Percentiles rank a stretch among this genome's conserved stretches.
Evolutionary conservation across 2,888 invertebrate species (phyloP).

Genomic region (Heteromurus nitidus): DNA sequence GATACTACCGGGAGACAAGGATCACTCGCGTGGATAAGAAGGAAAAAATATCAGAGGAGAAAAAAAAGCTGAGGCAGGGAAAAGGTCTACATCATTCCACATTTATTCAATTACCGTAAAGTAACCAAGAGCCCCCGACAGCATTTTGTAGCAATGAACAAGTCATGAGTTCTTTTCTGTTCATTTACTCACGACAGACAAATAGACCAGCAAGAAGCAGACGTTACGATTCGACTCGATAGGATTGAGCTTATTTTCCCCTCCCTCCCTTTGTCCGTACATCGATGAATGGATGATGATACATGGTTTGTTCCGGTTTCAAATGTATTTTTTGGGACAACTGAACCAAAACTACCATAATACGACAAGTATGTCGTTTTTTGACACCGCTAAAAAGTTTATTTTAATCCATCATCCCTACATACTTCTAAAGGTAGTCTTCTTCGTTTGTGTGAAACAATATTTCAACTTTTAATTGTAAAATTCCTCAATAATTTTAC

Average conservation of each 20-base stretch:
- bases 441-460: too few relatives aligned
- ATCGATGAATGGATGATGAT: not conserved
- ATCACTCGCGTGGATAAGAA: conserved; percentile 5
- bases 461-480: too few relatives aligned
- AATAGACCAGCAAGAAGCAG: conserved; percentile 37
- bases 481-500: too few relatives aligned
- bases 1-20: not conserved
- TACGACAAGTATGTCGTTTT: too few relatives aligned
- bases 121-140: conserved; percentile 58
- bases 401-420: too few relatives aligned
- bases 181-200: conserved; percentile 53
- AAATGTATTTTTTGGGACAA: too few relatives aligned
- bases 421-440: too few relatives aligned
- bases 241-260: too few relatives aligned
- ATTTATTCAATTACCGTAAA: conserved; percentile 66
- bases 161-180: conserved; percentile 52
- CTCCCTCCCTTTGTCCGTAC: not conserved
- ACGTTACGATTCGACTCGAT: conserved; percentile 17
- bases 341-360: too few relatives aligned
- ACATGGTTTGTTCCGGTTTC: not conserved
- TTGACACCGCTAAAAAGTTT: too few relatives aligned
- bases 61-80: conserved; percentile 37
- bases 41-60: too few relatives aligned
- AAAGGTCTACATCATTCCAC: conserved; percentile 53
- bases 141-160: conserved; percentile 1